Percentiles rank a stretch among this genome's conserved stretches.
These are phyloP conservation scores for Uromys caudimaculatus DNA, from an alignment of 2,797 vertebrate species.

Conservation along the genomic window DNA sequence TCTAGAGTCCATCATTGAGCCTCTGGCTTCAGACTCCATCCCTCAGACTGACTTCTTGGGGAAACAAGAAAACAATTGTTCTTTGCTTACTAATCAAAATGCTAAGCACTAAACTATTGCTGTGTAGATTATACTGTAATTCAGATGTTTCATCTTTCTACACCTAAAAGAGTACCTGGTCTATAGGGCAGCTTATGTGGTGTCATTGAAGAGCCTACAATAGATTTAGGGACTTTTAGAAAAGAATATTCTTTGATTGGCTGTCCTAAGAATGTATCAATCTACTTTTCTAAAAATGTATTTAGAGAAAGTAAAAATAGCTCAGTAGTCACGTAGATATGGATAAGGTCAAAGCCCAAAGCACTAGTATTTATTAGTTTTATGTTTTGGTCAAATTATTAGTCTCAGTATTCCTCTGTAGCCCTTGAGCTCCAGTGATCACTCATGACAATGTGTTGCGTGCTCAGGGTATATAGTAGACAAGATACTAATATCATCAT, in stretches of 20 bases:
- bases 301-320: constrained; percentile 45
- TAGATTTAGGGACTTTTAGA: neutral
- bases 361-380: constrained; percentile 20
- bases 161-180: neutral
- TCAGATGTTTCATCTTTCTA: constrained; percentile 47
- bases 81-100: constrained; percentile 50
- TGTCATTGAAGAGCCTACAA: constrained; percentile 14
- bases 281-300: neutral
- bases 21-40: constrained; percentile 78
- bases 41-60: constrained; percentile 79
- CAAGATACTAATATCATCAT: neutral
- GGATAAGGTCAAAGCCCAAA: constrained; percentile 2
- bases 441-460: constrained; percentile 1
- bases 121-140: neutral
- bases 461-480: neutral
- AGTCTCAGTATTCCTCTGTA: constrained; percentile 57
- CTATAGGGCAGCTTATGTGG: neutral
- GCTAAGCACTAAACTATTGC: neutral
- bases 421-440: neutral
- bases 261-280: neutral
- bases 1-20: constrained; percentile 71
- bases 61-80: neutral
- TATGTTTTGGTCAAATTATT: constrained; percentile 1
- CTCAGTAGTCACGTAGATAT: neutral
- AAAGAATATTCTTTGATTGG: neutral